Evolutionary conservation across 2,797 vertebrate genomes (phyloP).

Genomic region (Cottoperca gobio): DNA sequence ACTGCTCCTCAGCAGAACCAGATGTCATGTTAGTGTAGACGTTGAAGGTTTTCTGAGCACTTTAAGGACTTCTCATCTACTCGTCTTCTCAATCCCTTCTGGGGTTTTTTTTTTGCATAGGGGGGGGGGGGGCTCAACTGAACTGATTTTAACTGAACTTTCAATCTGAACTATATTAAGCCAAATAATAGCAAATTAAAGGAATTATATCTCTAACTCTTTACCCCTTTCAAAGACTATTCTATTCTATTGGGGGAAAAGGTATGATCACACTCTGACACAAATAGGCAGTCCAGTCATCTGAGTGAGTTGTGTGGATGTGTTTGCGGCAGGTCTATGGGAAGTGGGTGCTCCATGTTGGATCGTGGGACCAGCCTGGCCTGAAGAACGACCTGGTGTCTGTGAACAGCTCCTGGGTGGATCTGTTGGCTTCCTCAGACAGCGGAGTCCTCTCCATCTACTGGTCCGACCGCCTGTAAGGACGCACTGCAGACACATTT

Average conservation of each 20-base stretch:
- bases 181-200: not conserved
- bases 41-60: not conserved
- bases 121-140: no score
- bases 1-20: not conserved
- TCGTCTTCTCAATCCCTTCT: no score
- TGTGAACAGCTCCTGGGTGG: constrained; percentile 78
- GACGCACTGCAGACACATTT: not conserved
- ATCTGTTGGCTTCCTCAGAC: constrained; percentile 71
- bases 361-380: constrained; percentile 65
- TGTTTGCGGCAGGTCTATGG: constrained; percentile 74
- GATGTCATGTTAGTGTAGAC: not conserved
- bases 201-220: not conserved
- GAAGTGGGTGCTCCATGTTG: constrained; percentile 80
- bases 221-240: not conserved
- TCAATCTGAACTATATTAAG: not conserved
- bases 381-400: constrained; percentile 69
- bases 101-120: no score
- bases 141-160: not conserved
- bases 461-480: constrained; percentile 82
- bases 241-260: not conserved
- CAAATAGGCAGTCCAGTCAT: not conserved
- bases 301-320: not conserved
- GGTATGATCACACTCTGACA: not conserved
- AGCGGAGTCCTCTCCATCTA: constrained; percentile 66
- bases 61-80: not conserved